These are phyloP conservation scores for Bostrychus sinensis DNA, from an alignment of 2,113 vertebrate genomes.

Conservation along the genomic window DNA sequence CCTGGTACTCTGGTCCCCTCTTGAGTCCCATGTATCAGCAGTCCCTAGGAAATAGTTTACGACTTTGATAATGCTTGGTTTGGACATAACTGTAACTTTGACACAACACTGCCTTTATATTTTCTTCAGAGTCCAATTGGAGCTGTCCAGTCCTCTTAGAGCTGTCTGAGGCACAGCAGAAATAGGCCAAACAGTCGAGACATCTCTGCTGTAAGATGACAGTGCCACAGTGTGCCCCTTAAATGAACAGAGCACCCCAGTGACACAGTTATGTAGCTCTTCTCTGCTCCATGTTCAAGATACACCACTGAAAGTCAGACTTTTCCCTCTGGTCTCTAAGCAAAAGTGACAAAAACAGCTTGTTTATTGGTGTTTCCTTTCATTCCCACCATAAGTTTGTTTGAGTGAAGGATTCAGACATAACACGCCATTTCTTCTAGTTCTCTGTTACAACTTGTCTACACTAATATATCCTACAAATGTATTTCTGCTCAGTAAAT, in stretches of 20 bases:
- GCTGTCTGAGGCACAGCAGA: background rate
- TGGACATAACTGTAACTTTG: slow-evolving; percentile 3
- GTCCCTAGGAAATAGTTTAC: background rate
- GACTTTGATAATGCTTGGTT: slow-evolving; percentile 9
- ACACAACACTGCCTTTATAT: slow-evolving; percentile 9
- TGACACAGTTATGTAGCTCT: slow-evolving; percentile 40
- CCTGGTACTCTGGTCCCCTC: background rate
- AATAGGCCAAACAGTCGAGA: background rate
- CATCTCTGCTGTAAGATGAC: slow-evolving; percentile 19
- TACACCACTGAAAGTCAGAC: slow-evolving; percentile 5
- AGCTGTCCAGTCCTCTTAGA: slow-evolving; percentile 6
- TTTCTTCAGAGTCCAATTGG: slow-evolving; percentile 11
- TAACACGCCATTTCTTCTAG: background rate
- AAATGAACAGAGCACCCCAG: slow-evolving; percentile 13
- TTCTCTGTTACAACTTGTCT: background rate
- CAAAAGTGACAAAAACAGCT: background rate
- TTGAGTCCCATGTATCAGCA: background rate
- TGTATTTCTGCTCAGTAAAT: too few species aligned
- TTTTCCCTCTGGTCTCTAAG: background rate
- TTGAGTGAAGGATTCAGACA: background rate
- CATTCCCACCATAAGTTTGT: background rate
- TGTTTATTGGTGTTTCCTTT: background rate
- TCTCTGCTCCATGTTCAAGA: slow-evolving; percentile 23
- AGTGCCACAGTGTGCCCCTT: background rate
- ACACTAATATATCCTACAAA: too few species aligned